A percentile compares a stretch with the other conserved stretches of the same genome.
Conservation (phyloP, 2,797 vertebrate species). For the Argya squamiceps region DNA sequence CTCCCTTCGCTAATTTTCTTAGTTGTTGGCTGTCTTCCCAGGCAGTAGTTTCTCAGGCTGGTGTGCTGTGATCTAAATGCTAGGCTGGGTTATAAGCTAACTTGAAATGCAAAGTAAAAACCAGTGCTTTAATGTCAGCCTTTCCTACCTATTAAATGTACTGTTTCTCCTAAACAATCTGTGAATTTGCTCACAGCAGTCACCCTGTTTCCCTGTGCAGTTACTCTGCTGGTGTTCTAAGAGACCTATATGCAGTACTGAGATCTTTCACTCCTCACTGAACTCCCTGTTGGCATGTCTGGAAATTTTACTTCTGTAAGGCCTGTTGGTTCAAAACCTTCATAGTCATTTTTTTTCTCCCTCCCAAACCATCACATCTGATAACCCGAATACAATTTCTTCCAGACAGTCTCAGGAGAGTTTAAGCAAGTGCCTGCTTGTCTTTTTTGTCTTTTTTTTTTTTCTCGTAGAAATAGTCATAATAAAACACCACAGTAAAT, state of each 20-base stretch:
- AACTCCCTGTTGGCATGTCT: not conserved
- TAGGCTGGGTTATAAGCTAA: not conserved
- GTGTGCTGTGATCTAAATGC: slow-evolving; percentile 14
- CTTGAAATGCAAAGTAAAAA: slow-evolving; percentile 16
- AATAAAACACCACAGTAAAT: not conserved
- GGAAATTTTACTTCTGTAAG: not conserved
- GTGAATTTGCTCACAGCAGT: not conserved
- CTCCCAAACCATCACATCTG: not conserved
- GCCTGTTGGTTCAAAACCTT: not conserved
- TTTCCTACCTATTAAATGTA: not conserved
- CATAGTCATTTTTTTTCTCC: not conserved
- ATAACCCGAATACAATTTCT: not conserved
- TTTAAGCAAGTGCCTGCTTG: not conserved
- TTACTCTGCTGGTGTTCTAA: not conserved
- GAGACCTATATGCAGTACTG: not conserved
- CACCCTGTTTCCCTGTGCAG: not conserved
- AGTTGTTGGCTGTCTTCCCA: slow-evolving; percentile 52
- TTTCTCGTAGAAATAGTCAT: not conserved
- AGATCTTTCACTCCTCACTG: not conserved
- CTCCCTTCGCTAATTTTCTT: slow-evolving; percentile 50
- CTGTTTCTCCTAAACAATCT: not conserved
- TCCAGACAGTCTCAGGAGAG: not conserved
- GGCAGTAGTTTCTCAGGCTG: slow-evolving; percentile 18
- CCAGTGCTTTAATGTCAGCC: not conserved
- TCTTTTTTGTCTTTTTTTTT: not conserved